Evolutionary conservation across 2,113 vertebrate genomes (phyloP).

Genomic region (Oncorhynchus clarkii): DNA sequence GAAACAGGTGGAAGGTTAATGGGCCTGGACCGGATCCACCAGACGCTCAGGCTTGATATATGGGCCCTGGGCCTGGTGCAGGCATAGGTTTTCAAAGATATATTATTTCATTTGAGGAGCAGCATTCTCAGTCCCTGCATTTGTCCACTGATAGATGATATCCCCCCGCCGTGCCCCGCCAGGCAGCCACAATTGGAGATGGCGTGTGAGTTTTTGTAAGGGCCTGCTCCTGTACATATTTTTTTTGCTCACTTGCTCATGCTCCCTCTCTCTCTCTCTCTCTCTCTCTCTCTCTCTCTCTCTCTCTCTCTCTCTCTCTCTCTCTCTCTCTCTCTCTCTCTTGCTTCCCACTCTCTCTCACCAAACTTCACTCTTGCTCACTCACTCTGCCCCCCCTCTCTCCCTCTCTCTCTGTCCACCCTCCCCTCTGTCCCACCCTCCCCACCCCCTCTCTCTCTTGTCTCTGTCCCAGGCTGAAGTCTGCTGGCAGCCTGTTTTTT

Average conservation of each 20-base stretch:
- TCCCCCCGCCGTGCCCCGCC: conserved; percentile 55
- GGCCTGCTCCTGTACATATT: conserved; percentile 82
- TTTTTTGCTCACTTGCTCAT: conserved; percentile 73
- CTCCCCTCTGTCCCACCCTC: too few relatives aligned
- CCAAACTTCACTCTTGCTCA: background rate
- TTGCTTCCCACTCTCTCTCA: background rate
- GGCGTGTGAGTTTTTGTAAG: conserved; percentile 82
- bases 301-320: conserved; percentile 43
- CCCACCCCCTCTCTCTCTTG: too few relatives aligned
- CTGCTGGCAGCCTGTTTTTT: too few relatives aligned
- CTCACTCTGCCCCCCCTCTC: too few relatives aligned
- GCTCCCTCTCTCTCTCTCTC: background rate
- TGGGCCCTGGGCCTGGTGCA: conserved; percentile 88
- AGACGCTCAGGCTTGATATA: conserved; percentile 99
- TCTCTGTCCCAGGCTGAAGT: too few relatives aligned
- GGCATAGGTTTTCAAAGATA: conserved; percentile 99
- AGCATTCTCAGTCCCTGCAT: conserved; percentile 92
- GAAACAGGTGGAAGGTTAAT: conserved; percentile 99
- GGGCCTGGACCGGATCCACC: conserved; percentile 97
- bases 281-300: conserved; percentile 34
- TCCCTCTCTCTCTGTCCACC: too few relatives aligned
- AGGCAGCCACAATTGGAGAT: conserved; percentile 66
- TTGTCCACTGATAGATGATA: conserved; percentile 99
- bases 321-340: background rate
- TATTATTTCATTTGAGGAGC: conserved; percentile 99